Evolutionary conservation across 64 coral and sea anemone genomes (phyloP), one percentile per base, ranked within the genome.

Genomic region (Hydrozoanthus tunicans): DNA sequence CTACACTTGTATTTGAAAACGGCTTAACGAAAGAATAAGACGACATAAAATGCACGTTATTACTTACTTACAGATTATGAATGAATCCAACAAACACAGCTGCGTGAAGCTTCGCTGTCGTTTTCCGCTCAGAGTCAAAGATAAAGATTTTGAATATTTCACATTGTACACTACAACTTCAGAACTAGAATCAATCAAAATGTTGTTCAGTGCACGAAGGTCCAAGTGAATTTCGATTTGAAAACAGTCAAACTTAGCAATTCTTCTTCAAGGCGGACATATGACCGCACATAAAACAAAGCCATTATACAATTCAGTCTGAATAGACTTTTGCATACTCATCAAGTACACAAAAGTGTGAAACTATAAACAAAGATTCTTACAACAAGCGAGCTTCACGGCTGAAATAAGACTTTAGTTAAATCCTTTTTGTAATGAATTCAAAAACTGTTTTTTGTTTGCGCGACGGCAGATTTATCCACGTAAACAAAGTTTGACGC

Each of bases 321-420:
- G 54, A 88, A 88, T 88, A 74, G 69, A 88, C 53, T 75, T 86
- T 82, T 58, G 70, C 84, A 74, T 74, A 59, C 84, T 56, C 69
- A 20, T 88, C 70, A 88, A 74, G 70, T 56, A 74, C 53, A 88
- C 67, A 73, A 73, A 88, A 73, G 84, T 51, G 84, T 75, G 69
- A 85, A 58, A 85, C 17, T n/a, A 85, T 85, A 85, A 85, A 88
- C 84, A 88, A 88, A 88, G 84, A 67, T 88, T 88, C 24, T 74
- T 23, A 88, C 84, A 73, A 73, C 69, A 88, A 56, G 67, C 32
- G 68, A 86, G 66, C 66, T 73, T 55, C 83, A 86, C 71, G 64
- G 20, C 68, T 15, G 54, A 88, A 88, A 73, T 60, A 74, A 13
- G 53, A 88, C 74, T 88, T 74, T 88, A 88, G 73, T 67, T 73